Evolutionary conservation across 1,140 invertebrate species (phyloP).

Genomic region (Diploscapter pachys): DNA sequence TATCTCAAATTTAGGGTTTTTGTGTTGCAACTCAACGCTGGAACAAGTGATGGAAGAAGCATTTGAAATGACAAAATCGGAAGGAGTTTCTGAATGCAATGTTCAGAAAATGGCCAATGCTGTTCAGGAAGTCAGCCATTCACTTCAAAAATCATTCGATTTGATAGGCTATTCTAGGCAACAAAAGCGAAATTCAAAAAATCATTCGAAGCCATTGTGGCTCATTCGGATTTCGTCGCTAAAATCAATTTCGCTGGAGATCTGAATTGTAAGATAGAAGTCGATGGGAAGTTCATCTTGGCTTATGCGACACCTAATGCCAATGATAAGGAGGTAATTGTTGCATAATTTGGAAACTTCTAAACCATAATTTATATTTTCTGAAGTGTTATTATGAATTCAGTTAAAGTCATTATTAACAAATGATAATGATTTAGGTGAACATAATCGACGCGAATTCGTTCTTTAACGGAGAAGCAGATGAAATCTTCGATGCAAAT

Average conservation of each 20-base stretch:
- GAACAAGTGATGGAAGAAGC: constrained; percentile 34
- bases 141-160: constrained; percentile 7
- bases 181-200: constrained; percentile 33
- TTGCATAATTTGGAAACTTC: no score
- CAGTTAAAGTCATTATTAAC: not conserved
- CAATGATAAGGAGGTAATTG: constrained; percentile 27
- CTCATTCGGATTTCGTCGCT: constrained; percentile 39
- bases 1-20: constrained; percentile 21
- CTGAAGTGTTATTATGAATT: not conserved
- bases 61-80: constrained; percentile 16
- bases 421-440: constrained; percentile 16
- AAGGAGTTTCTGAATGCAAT: constrained; percentile 30
- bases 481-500: constrained; percentile 11
- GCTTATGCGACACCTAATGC: constrained; percentile 34
- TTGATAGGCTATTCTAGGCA: constrained; percentile 24
- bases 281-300: constrained; percentile 39
- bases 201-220: constrained; percentile 35
- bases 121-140: constrained; percentile 26
- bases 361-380: no score
- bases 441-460: constrained; percentile 39
- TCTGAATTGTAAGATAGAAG: constrained; percentile 40
- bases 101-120: constrained; percentile 35
- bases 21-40: constrained; percentile 37
- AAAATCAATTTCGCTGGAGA: constrained; percentile 40
- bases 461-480: constrained; percentile 34